Evolutionary conservation across 2,797 vertebrate species (phyloP).

Genomic region (Sandelia bainsii): DNA sequence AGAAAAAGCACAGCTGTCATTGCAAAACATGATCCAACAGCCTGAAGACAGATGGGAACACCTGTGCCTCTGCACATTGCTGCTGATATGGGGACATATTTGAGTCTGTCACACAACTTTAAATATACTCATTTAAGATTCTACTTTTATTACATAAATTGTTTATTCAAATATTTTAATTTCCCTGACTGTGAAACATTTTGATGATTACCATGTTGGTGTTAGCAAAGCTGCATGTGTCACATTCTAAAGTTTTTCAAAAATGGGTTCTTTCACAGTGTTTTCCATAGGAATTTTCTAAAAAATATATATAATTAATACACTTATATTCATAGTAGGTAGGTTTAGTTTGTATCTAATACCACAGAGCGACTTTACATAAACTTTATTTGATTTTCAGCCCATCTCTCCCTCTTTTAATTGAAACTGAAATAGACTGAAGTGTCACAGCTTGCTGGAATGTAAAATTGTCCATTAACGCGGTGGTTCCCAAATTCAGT

Average conservation of each 20-base stretch:
- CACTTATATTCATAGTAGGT: no score
- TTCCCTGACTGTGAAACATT: background rate
- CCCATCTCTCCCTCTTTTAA: no score
- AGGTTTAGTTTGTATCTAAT: no score
- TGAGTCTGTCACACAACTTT: background rate
- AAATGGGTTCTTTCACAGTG: no score
- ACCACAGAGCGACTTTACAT: no score
- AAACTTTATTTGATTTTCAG: no score
- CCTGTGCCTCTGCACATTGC: slow-evolving; percentile 22
- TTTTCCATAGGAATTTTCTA: no score
- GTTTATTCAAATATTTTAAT: background rate
- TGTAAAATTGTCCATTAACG: no score
- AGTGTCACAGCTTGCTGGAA: no score
- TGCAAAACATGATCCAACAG: slow-evolving; percentile 30
- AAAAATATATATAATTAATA: no score
- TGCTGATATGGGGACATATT: slow-evolving; percentile 23
- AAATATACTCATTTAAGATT: background rate
- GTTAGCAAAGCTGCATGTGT: slow-evolving; percentile 6
- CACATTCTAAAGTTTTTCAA: background rate
- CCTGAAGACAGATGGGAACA: slow-evolving; percentile 33
- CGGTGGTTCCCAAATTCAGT: no score
- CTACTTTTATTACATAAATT: background rate
- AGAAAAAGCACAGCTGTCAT: slow-evolving; percentile 40
- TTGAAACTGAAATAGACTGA: no score
- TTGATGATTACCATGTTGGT: background rate